Evolutionary conservation across 1,140 invertebrate species (phyloP).

Genomic region (Orius insidiosus): DNA sequence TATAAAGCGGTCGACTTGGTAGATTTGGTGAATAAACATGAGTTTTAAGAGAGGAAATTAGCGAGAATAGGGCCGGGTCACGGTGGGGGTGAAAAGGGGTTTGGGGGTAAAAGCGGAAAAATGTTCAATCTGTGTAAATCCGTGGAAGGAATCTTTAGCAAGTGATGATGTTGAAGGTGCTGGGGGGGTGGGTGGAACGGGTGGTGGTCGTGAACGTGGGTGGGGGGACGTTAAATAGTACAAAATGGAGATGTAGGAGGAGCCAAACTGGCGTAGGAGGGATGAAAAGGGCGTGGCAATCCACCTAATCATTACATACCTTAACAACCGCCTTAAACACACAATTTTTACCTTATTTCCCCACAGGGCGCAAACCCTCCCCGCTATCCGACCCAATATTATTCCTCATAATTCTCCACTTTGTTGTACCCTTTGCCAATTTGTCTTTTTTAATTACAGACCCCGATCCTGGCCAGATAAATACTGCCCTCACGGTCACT

Average conservation of each 20-base stretch:
- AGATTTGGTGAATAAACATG: too few relatives aligned
- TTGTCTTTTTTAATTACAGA: too few relatives aligned
- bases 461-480: too few relatives aligned
- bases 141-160: too few relatives aligned
- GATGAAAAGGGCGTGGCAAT: conserved; percentile 1
- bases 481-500: too few relatives aligned
- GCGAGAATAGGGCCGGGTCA: neutral
- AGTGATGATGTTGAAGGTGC: too few relatives aligned
- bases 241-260: conserved; percentile 8
- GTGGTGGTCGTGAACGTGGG: neutral
- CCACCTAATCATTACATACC: conserved; percentile 8
- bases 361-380: neutral
- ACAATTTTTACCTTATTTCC: conserved; percentile 5
- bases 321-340: neutral
- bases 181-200: neutral
- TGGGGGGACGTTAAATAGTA: conserved; percentile 2
- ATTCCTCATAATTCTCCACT: too few relatives aligned
- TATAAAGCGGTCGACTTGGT: too few relatives aligned
- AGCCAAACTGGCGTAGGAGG: neutral
- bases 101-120: neutral
- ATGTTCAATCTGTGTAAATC: neutral
- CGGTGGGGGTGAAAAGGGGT: neutral
- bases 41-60: neutral
- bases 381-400: neutral
- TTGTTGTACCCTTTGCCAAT: too few relatives aligned